Evolutionary conservation across 2,888 invertebrate species (phyloP), one percentile per base, ranked within the genome.

Genomic region (Frankliniella fusca): DNA sequence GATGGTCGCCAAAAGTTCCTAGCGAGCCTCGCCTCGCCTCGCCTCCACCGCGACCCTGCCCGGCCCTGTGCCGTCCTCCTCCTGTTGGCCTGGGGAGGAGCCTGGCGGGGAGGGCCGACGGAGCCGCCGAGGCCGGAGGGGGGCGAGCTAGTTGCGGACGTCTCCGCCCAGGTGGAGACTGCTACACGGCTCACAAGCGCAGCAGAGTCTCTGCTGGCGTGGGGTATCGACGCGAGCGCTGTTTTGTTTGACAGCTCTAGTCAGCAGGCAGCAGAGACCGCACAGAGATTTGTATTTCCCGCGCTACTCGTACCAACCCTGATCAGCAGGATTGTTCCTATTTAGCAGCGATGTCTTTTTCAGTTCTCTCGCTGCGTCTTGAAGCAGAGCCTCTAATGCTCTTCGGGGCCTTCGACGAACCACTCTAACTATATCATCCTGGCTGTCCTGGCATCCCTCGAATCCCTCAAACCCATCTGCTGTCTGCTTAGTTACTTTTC

Each of bases 41-140:
- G n/a, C n/a, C n/a, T 23, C 27, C n/a, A 9, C n/a, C 70, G 3
- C n/a, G 70, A 3, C n/a, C 38, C 38, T 3, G 38, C 38, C 38
- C 38, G 5, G 38, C 38, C 38, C 38, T 5, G 65, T n/a, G n/a
- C n/a, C n/a, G n/a, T n/a, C n/a, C n/a, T n/a, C n/a, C n/a, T n/a
- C n/a, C n/a, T n/a, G 70, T 23, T 12, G 70, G 70, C 23, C 23
- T 23, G 70, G 70, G 70, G 70, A 76, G 70, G 70, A 76, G 70
- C 70, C 70, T 27, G 70, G 8, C 70, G n/a, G 23, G 20, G 9
- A n/a, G n/a, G 70, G 61, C 61, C 70, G 70, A 76, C 70, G 23
- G 70, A 76, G 70, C 70, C 70, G 70, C 70, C 70, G 70, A 27
- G 70, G 0, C 23, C 70, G 23, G 70, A 9, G n/a, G 3, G 23